Evolutionary conservation across 1,140 invertebrate genomes (phyloP), one percentile per base, ranked within the genome.

Genomic region (Sycophaga agraensis): DNA sequence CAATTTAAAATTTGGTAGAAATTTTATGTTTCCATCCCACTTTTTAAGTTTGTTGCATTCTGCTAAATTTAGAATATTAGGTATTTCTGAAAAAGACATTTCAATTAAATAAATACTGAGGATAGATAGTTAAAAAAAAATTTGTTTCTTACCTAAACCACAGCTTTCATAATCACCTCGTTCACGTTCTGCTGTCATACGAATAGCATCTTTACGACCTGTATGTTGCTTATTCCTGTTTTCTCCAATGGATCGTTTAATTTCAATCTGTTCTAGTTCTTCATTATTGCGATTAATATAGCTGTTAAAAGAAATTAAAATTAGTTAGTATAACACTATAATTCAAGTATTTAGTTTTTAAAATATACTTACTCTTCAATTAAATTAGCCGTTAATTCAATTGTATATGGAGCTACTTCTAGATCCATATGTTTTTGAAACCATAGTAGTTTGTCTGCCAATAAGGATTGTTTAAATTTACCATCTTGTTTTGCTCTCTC

Each of bases 151-250:
- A 88, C 87, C 89, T 66, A 91, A 78, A 53, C 91, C 91, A 73
- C 88, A 89, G 0, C 83, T 86, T 48, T 87, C 77, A 68, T 86
- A 92, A 69, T 93, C 90, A 65, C 86, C 83, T 11, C 56, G 73
- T 69, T 92, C 90, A 51, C 82, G 82, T 67, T 90, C 83, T 62
- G 87, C 84, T 0, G 86, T 89, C 67, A 91, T 86, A 59, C 85
- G 86, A 22, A 92, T 86, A 14, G 88, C 82, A 80, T 90, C 87
- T 77, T 90, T 85, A 64, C 91, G 83, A 67, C 84, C 89, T 1
- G 87, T 88, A 75, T 92, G 89, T 68, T 91, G 90, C 21, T 88
- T 82, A 69, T 84, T 87, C 73, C 87, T 90, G 65, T 86, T 82
- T 28, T 83, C 81, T 14, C 88, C 87, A 37, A 92, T 84, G 0